phyloP scores from a whole-genome alignment of 2,797 vertebrate genomes.

The Platyrinchus mystaceus region DNA sequence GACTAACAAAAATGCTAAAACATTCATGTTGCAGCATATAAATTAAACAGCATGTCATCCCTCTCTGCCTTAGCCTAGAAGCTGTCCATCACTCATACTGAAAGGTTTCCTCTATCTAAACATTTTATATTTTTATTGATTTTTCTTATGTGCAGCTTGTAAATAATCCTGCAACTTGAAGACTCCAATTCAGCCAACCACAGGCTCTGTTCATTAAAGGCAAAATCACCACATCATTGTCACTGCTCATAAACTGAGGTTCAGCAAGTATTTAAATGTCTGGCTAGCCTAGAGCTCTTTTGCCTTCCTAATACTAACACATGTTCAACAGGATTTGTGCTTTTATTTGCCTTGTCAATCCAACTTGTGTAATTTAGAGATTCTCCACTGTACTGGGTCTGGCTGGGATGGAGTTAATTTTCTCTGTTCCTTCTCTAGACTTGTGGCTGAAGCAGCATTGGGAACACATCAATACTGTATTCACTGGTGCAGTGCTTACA shows the following conservation, averaged over 20 bases:
- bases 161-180: neutral
- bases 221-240: neutral
- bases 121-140: neutral
- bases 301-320: neutral
- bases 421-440: neutral
- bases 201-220: neutral
- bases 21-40: neutral
- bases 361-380: neutral
- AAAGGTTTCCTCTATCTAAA: neutral
- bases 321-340: neutral
- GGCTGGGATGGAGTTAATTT: neutral
- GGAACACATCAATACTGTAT: neutral
- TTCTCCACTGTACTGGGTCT: neutral
- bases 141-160: neutral
- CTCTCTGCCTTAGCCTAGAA: neutral
- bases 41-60: neutral
- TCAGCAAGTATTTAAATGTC: neutral
- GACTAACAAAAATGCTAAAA: neutral
- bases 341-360: neutral
- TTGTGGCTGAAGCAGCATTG: neutral
- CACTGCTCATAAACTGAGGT: neutral
- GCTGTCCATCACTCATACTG: neutral
- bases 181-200: neutral
- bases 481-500: neutral
- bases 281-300: neutral